A percentile compares a stretch with the other conserved stretches of the same genome.
phyloP scores from a whole-genome alignment of 1,140 invertebrate species.

The Drosophila santomea region DNA sequence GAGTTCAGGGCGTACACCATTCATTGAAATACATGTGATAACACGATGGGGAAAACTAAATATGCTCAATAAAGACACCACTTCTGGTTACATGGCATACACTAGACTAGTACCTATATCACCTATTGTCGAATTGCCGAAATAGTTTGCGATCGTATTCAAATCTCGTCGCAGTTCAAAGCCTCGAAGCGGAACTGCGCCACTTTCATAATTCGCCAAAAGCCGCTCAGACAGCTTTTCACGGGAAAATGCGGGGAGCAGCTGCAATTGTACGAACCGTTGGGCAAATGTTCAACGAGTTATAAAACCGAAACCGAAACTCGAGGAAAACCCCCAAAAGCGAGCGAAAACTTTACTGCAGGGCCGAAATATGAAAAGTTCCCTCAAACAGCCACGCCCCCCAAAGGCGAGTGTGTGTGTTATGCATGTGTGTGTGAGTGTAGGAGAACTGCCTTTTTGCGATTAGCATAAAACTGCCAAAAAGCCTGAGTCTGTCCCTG shows the following conservation, averaged over 20 bases:
- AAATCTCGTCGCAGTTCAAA: constrained; percentile 12
- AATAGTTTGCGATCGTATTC: constrained; percentile 19
- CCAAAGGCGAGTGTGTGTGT: neutral
- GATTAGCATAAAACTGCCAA: constrained; percentile 81
- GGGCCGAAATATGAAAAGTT: constrained; percentile 74
- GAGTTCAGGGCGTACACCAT: too few species aligned
- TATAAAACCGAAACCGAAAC: constrained; percentile 67
- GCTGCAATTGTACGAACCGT: constrained; percentile 62
- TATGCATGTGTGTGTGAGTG: constrained; percentile 13
- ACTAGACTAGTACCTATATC: neutral
- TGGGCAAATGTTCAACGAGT: constrained; percentile 77
- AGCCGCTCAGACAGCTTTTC: constrained; percentile 55
- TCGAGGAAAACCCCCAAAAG: constrained; percentile 55
- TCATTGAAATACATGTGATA: too few species aligned
- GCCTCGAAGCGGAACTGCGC: constrained; percentile 48
- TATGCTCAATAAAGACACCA: too few species aligned
- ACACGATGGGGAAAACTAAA: too few species aligned
- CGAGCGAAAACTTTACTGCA: constrained; percentile 57
- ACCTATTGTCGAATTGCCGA: neutral
- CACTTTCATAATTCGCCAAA: constrained; percentile 53
- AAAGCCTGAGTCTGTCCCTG: constrained; percentile 55
- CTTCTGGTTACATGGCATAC: too few species aligned
- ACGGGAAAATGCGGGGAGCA: neutral
- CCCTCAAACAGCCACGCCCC: constrained; percentile 34
- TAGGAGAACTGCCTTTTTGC: constrained; percentile 64